Conservation (phyloP, 2,113 vertebrate genomes). For the Clinocottus analis region DNA sequence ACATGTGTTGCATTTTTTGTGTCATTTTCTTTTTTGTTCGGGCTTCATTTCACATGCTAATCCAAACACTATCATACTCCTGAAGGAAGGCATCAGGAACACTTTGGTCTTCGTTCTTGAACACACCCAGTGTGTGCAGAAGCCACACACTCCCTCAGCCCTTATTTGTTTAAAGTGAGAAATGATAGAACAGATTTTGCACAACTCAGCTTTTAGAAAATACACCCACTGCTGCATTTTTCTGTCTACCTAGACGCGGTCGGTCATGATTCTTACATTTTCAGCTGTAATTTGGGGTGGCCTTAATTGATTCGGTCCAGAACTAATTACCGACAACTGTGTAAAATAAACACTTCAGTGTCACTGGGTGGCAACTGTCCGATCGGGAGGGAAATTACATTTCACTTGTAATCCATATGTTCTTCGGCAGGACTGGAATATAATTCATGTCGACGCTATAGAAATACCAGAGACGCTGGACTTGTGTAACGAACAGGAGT, state of each 20-base stretch:
- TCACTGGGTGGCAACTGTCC: constrained; percentile 69
- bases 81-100: constrained; percentile 53
- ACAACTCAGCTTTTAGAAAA: constrained; percentile 47
- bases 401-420: constrained; percentile 77
- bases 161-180: constrained; percentile 65
- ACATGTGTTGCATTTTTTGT: constrained; percentile 44
- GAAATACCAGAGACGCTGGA: constrained; percentile 64
- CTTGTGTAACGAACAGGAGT: constrained; percentile 74
- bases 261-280: constrained; percentile 60
- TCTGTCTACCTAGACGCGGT: constrained; percentile 24
- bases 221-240: constrained; percentile 28
- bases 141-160: constrained; percentile 57
- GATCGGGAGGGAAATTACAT: constrained; percentile 71
- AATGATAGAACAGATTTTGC: constrained; percentile 61
- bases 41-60: constrained; percentile 62
- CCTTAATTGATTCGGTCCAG: constrained; percentile 75
- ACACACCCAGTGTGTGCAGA: constrained; percentile 61
- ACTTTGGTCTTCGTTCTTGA: constrained; percentile 37
- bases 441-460: constrained; percentile 75
- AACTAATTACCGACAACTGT: constrained; percentile 70
- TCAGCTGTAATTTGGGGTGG: constrained; percentile 59
- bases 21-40: background rate
- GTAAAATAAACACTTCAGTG: constrained; percentile 79
- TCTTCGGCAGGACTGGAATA: constrained; percentile 50
- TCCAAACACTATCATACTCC: constrained; percentile 57